phyloP scores from a whole-genome alignment of 2,888 invertebrate species.

The Rotaria magnacalcarata region DNA sequence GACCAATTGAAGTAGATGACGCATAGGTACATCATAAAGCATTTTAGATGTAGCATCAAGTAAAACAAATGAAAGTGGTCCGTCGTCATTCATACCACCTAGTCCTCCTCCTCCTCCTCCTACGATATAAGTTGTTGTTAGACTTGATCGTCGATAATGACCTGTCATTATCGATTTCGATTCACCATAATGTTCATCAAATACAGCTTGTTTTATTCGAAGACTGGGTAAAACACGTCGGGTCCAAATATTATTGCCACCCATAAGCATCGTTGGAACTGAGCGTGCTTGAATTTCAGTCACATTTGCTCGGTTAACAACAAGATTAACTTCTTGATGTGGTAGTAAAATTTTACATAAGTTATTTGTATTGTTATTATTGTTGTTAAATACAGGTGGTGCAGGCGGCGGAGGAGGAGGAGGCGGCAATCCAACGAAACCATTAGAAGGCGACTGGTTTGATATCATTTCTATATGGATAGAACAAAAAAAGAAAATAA shows the following conservation, averaged over 20 bases:
- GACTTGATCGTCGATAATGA: neutral
- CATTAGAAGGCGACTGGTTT: neutral
- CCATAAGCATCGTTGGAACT: neutral
- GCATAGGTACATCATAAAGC: conserved; percentile 27
- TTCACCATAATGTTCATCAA: conserved; percentile 20
- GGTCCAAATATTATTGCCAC: conserved; percentile 10
- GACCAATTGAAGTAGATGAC: neutral
- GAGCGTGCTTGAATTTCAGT: conserved; percentile 12
- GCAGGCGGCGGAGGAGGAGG: conserved; percentile 33
- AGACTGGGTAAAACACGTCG: neutral
- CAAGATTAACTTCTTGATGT: conserved; percentile 28
- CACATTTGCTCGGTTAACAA: neutral
- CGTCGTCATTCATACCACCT: neutral
- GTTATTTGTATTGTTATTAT: neutral
- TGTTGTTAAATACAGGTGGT: conserved; percentile 16
- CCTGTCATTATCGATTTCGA: neutral
- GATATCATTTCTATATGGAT: neutral
- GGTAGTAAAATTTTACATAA: neutral
- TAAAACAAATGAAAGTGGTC: conserved; percentile 13
- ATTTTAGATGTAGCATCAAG: conserved; percentile 31
- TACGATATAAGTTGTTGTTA: neutral
- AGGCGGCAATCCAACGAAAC: conserved; percentile 27
- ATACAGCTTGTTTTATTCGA: neutral
- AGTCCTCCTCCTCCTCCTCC: neutral
- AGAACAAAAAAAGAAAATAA: neutral